These are phyloP conservation scores for Gallinago solitaria DNA, from an alignment of 2,797 vertebrate species.

Conservation along the genomic window DNA sequence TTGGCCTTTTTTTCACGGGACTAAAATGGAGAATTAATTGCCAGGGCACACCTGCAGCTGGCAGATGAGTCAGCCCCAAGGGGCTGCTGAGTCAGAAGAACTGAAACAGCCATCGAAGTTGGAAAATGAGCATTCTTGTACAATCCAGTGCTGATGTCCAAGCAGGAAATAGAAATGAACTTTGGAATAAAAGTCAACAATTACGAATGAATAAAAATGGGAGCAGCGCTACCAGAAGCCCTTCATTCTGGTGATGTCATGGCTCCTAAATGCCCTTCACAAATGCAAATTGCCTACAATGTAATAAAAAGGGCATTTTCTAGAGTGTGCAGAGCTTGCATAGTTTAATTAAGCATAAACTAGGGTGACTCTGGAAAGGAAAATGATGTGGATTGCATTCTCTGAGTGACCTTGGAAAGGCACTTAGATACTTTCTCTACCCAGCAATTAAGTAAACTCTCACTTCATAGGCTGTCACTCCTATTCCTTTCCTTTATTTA, in stretches of 20 bases:
- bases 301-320: constrained; percentile 65
- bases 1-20: background rate
- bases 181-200: constrained; percentile 55
- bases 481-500: constrained; percentile 34
- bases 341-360: constrained; percentile 71
- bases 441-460: constrained; percentile 21
- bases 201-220: constrained; percentile 44
- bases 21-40: constrained; percentile 34
- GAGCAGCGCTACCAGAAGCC: constrained; percentile 23
- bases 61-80: constrained; percentile 51
- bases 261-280: constrained; percentile 63
- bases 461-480: constrained; percentile 15
- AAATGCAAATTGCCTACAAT: constrained; percentile 46
- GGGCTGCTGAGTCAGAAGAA: constrained; percentile 57
- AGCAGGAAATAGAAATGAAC: constrained; percentile 68
- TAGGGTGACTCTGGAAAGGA: constrained; percentile 59
- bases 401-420: constrained; percentile 55
- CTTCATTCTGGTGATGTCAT: constrained; percentile 43
- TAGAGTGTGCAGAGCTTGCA: constrained; percentile 68
- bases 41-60: constrained; percentile 48
- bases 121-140: constrained; percentile 53
- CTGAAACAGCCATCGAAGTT: background rate
- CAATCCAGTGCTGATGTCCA: constrained; percentile 56
- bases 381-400: constrained; percentile 54
- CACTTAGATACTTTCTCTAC: constrained; percentile 5